phyloP scores from a whole-genome alignment of 1,140 invertebrate genomes.

The Harpegnathos saltator region DNA sequence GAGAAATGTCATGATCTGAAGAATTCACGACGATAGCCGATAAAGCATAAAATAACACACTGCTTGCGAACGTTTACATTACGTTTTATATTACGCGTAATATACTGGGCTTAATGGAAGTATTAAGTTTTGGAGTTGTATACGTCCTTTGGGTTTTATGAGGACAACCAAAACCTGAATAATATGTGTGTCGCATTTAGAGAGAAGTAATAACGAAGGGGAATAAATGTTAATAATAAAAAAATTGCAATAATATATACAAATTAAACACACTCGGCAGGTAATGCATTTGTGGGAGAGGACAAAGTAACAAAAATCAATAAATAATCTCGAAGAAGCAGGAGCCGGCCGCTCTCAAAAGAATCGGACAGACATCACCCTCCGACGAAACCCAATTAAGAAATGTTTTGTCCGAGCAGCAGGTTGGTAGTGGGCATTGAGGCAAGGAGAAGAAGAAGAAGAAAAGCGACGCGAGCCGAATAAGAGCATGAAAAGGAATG shows the following conservation, averaged over 20 bases:
- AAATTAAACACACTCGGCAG: background rate
- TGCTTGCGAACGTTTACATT: no score
- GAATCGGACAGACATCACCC: slow-evolving; percentile 66
- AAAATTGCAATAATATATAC: background rate
- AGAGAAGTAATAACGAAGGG: background rate
- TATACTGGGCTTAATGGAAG: background rate
- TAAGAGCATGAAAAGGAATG: slow-evolving; percentile 76
- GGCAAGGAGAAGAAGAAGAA: slow-evolving; percentile 61
- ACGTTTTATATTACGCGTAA: background rate
- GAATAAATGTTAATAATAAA: background rate
- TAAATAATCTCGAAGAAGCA: slow-evolving; percentile 71
- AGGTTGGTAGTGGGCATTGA: slow-evolving; percentile 65
- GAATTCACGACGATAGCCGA: slow-evolving; percentile 2
- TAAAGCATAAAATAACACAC: background rate
- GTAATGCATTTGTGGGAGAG: slow-evolving; percentile 12
- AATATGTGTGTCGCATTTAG: background rate
- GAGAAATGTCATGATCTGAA: slow-evolving; percentile 15
- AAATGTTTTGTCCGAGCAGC: slow-evolving; percentile 85
- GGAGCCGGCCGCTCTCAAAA: slow-evolving; percentile 57
- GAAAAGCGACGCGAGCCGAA: slow-evolving; percentile 73
- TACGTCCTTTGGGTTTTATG: background rate
- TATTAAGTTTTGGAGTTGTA: background rate
- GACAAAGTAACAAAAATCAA: slow-evolving; percentile 45
- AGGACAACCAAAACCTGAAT: background rate
- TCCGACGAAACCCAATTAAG: slow-evolving; percentile 84